phyloP scores from a whole-genome alignment of 2,797 vertebrate species.

The Channa striata region DNA sequence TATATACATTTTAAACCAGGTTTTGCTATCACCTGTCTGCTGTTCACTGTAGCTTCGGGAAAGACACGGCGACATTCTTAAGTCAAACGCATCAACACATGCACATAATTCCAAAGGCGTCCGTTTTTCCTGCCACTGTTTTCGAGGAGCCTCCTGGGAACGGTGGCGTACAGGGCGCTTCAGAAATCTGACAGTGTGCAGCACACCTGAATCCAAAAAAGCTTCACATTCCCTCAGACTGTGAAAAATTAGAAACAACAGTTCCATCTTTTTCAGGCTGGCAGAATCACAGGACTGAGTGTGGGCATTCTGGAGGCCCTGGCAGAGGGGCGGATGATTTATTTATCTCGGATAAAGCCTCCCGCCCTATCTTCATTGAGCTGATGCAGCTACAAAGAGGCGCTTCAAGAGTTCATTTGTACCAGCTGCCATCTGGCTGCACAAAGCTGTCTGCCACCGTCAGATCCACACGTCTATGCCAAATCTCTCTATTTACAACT shows the following conservation, averaged over 20 bases:
- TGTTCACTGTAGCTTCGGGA: too few relatives aligned
- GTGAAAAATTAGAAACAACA: conserved; percentile 30
- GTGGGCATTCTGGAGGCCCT: conserved; percentile 28
- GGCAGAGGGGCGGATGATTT: conserved; percentile 34
- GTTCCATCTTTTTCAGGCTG: conserved; percentile 21
- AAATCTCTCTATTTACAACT: background rate
- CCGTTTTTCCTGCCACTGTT: too few relatives aligned
- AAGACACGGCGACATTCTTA: too few relatives aligned
- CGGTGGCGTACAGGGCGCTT: too few relatives aligned
- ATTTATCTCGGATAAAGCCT: conserved; percentile 52
- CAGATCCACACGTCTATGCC: background rate
- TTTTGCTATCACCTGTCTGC: too few relatives aligned
- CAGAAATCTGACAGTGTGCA: conserved; percentile 13
- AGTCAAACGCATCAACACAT: too few relatives aligned
- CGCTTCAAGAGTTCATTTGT: conserved; percentile 39
- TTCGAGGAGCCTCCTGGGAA: too few relatives aligned
- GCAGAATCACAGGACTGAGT: conserved; percentile 34
- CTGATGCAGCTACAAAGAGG: conserved; percentile 37
- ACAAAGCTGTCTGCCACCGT: conserved; percentile 21
- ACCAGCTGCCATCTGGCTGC: conserved; percentile 20
- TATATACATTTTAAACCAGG: too few relatives aligned
- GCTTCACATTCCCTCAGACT: conserved; percentile 5
- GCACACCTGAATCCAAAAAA: conserved; percentile 30
- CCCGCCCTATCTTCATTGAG: conserved; percentile 32
- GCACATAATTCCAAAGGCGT: too few relatives aligned